Evolutionary conservation across 2,888 invertebrate genomes (phyloP).

Genomic region (Vannuccia rotundouncinata): DNA sequence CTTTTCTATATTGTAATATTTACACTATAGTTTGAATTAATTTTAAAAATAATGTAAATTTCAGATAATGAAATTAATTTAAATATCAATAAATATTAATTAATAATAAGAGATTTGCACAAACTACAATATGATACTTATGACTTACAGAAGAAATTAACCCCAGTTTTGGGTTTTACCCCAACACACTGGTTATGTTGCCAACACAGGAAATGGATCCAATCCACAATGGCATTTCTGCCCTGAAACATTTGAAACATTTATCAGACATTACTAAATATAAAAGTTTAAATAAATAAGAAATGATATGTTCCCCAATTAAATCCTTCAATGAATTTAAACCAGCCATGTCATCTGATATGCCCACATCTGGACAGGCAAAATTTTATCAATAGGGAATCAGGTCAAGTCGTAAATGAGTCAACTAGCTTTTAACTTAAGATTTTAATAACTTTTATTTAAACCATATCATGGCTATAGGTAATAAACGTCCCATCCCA

Average conservation of each 20-base stretch:
- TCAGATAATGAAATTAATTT: too few relatives aligned
- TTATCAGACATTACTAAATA: background rate
- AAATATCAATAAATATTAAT: too few relatives aligned
- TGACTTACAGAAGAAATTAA: background rate
- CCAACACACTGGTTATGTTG: background rate
- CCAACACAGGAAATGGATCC: background rate
- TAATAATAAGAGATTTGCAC: too few relatives aligned
- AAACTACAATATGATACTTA: too few relatives aligned
- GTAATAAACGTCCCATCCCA: too few relatives aligned
- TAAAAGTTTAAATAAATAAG: background rate
- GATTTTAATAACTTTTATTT: too few relatives aligned
- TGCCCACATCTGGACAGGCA: background rate
- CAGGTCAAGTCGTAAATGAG: too few relatives aligned
- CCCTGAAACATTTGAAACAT: background rate
- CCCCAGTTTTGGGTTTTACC: background rate
- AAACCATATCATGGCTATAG: too few relatives aligned
- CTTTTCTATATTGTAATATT: too few relatives aligned
- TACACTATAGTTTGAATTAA: too few relatives aligned
- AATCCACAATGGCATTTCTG: background rate
- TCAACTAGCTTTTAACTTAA: too few relatives aligned
- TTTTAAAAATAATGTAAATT: too few relatives aligned
- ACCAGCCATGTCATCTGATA: background rate
- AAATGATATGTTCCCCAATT: background rate
- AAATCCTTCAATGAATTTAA: background rate
- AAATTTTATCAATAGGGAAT: background rate